A percentile compares a stretch with the other conserved stretches of the same genome.
Evolutionary conservation across 2,113 vertebrate species (phyloP).

Genomic region (Corythaeola cristata): DNA sequence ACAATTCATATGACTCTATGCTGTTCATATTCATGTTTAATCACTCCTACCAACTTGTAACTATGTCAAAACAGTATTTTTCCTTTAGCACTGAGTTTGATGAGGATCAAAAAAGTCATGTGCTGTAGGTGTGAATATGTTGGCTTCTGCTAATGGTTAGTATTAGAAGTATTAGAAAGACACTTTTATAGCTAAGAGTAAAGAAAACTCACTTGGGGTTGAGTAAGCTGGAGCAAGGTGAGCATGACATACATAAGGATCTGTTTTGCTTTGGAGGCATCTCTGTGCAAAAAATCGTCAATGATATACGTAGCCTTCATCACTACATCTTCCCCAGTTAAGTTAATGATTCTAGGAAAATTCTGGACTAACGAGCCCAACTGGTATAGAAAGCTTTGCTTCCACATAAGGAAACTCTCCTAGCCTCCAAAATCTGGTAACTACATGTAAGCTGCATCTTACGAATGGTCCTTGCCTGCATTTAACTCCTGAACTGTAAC

Average conservation of each 20-base stretch:
- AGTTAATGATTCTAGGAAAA: background rate
- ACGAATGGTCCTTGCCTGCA: accelerated
- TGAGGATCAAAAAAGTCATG: background rate
- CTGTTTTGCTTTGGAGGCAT: background rate
- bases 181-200: background rate
- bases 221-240: background rate
- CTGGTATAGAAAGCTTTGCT: background rate
- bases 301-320: background rate
- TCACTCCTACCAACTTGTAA: background rate
- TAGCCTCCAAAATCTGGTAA: background rate
- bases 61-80: background rate
- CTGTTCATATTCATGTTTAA: background rate
- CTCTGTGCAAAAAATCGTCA: background rate
- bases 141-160: background rate
- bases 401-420: background rate
- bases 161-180: background rate
- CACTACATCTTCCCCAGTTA: background rate
- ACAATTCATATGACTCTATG: background rate
- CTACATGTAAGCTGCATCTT: background rate
- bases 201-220: background rate
- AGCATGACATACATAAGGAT: background rate
- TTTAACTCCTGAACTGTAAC: background rate
- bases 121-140: background rate
- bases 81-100: background rate
- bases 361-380: background rate